A percentile compares a stretch with the other conserved stretches of the same genome.
phyloP scores from a whole-genome alignment of 2,113 vertebrate genomes.

The Coryphaenoides rupestris region DNA sequence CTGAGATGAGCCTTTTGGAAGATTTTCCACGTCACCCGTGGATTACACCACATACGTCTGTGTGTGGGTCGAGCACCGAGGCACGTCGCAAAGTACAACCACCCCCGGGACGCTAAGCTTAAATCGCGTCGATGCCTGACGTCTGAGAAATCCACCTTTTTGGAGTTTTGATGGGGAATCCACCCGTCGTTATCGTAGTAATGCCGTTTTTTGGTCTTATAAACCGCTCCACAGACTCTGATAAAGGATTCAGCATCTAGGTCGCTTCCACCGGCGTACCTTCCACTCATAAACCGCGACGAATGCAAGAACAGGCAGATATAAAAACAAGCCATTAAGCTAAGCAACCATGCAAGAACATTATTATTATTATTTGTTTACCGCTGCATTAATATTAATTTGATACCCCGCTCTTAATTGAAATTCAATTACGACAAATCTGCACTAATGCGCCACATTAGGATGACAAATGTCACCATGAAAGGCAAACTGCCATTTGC shows the following conservation, averaged over 20 bases:
- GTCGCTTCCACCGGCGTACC: slow-evolving; percentile 5
- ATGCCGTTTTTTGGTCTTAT: no score
- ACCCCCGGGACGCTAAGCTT: no score
- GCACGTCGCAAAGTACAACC: no score
- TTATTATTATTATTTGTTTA: slow-evolving; percentile 41
- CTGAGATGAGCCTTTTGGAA: no score
- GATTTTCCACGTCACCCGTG: no score
- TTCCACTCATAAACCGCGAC: slow-evolving; percentile 13
- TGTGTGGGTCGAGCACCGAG: no score
- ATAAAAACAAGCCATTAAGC: slow-evolving; percentile 18
- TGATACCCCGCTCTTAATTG: slow-evolving; percentile 29
- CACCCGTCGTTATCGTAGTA: no score
- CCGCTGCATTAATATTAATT: slow-evolving; percentile 24
- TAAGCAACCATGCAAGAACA: slow-evolving; percentile 31
- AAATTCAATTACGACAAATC: slow-evolving; percentile 43
- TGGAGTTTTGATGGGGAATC: neutral
- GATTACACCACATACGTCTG: no score
- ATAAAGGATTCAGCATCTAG: neutral
- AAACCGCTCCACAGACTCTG: neutral
- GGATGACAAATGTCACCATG: slow-evolving; percentile 24
- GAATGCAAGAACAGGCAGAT: slow-evolving; percentile 16
- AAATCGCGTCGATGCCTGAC: slow-evolving; percentile 3
- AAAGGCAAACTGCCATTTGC: slow-evolving; percentile 3
- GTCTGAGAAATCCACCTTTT: slow-evolving; percentile 22
- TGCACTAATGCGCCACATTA: slow-evolving; percentile 13